Conservation (phyloP, 2,888 invertebrate genomes). For the Nemotelus pantherinus region DNA sequence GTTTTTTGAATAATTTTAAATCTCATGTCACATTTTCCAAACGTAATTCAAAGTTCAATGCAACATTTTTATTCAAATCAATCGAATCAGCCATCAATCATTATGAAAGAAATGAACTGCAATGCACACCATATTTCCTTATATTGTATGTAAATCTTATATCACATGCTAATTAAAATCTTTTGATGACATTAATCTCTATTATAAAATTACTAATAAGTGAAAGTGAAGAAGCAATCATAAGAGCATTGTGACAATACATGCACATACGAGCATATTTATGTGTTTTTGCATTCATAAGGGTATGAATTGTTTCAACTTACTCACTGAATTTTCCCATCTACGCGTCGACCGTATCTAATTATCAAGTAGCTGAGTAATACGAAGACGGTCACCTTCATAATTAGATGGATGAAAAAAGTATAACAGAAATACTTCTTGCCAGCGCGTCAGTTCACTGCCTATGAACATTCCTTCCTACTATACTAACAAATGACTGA, state of each 20-base stretch:
- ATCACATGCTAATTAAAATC: too few species aligned
- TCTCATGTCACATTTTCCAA: too few species aligned
- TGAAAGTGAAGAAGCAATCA: not conserved
- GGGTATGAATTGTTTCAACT: too few species aligned
- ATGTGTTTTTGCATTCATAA: too few species aligned
- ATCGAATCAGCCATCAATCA: not conserved
- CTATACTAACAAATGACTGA: too few species aligned
- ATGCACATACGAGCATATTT: too few species aligned
- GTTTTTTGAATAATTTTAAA: too few species aligned
- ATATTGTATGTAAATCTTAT: not conserved
- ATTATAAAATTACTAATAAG: too few species aligned
- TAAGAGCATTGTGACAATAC: too few species aligned
- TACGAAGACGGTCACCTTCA: constrained; percentile 10
- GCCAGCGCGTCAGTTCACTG: constrained; percentile 1
- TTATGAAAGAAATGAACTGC: not conserved
- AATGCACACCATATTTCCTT: not conserved
- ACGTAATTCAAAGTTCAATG: too few species aligned
- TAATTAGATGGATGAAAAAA: not conserved
- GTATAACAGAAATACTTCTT: not conserved
- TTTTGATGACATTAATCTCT: too few species aligned
- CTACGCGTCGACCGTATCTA: constrained; percentile 14
- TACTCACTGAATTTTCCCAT: not conserved
- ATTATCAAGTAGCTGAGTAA: not conserved
- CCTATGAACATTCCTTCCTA: not conserved
- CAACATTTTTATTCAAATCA: too few species aligned